phyloP scores from a whole-genome alignment of 2,797 vertebrate genomes.

The Rhinophrynus dorsalis region DNA sequence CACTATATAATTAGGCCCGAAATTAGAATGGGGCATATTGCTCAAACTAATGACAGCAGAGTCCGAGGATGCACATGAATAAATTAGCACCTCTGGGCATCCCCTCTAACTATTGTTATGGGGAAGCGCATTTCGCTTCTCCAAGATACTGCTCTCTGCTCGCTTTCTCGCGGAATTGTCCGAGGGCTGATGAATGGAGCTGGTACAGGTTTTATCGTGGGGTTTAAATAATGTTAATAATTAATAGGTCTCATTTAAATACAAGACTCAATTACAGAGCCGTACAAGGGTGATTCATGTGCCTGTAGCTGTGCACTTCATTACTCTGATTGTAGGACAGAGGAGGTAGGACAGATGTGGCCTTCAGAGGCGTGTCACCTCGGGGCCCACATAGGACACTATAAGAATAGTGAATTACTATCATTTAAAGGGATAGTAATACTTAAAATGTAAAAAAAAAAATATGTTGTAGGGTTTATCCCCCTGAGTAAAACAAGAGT shows the following conservation, averaged over 20 bases:
- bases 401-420: no score
- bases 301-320: background rate
- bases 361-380: slow-evolving; percentile 12
- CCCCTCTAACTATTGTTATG: slow-evolving; percentile 6
- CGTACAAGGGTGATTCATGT: slow-evolving; percentile 29
- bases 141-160: background rate
- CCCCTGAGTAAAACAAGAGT: no score
- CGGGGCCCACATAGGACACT: background rate
- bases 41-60: slow-evolving; percentile 10
- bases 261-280: slow-evolving; percentile 41
- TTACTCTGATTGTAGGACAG: slow-evolving; percentile 6
- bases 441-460: no score
- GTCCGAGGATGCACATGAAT: slow-evolving; percentile 18
- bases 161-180: background rate
- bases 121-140: background rate
- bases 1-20: slow-evolving; percentile 23
- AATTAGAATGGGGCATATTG: background rate
- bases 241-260: slow-evolving; percentile 44
- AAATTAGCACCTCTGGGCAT: slow-evolving; percentile 22
- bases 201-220: slow-evolving; percentile 25
- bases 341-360: background rate
- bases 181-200: slow-evolving; percentile 19
- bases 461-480: no score
- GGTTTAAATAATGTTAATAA: slow-evolving; percentile 48
- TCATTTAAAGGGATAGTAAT: no score